These are phyloP conservation scores for Pemphigus obesinymphae DNA, from an alignment of 1,140 invertebrate genomes.

Conservation along the genomic window DNA sequence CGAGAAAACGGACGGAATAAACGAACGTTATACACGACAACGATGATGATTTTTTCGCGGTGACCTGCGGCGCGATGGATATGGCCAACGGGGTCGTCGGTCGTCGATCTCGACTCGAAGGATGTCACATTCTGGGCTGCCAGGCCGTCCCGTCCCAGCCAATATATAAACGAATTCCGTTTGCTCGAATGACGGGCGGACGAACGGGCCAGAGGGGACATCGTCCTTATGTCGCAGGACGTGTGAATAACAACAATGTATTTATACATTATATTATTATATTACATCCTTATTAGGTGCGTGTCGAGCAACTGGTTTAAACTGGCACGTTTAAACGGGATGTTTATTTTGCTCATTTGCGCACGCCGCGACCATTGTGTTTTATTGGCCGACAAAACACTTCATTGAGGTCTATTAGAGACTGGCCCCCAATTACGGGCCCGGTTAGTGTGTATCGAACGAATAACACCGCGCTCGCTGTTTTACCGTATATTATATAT, in stretches of 20 bases:
- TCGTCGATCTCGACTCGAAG: not conserved
- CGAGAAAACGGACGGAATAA: not conserved
- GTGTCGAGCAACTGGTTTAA: too few relatives aligned
- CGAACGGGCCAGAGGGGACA: not conserved
- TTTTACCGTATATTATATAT: constrained; percentile 6
- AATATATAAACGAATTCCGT: not conserved
- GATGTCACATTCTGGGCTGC: not conserved
- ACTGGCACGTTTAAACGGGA: constrained; percentile 1
- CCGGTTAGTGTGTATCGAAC: not conserved
- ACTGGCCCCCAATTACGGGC: not conserved
- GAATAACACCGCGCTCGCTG: not conserved
- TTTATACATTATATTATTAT: too few relatives aligned
- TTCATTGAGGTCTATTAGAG: not conserved
- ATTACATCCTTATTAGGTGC: constrained; percentile 23
- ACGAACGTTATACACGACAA: not conserved
- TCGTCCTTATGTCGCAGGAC: not conserved
- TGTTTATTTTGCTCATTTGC: not conserved
- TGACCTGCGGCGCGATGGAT: not conserved
- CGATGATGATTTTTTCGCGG: not conserved
- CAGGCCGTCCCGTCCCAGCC: not conserved
- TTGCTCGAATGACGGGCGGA: not conserved
- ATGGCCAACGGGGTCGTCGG: too few relatives aligned
- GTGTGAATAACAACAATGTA: constrained; percentile 18
- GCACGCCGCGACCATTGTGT: not conserved
- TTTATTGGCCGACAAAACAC: constrained; percentile 12